Evolutionary conservation across 1,140 invertebrate genomes (phyloP).

Genomic region (Aphaenogaster ashmeadi): DNA sequence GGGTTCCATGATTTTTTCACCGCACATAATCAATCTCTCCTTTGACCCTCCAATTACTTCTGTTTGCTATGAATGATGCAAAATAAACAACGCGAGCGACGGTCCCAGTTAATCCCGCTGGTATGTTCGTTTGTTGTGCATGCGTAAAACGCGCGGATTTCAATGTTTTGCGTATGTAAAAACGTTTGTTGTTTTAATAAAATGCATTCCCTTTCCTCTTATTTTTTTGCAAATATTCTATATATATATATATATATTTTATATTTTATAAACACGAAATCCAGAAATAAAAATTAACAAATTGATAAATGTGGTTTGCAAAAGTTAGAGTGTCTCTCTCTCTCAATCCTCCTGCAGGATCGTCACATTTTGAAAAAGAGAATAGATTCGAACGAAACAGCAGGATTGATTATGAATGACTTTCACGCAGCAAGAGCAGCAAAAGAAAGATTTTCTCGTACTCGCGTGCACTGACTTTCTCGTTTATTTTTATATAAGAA

Average conservation of each 20-base stretch:
- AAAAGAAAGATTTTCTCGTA: background rate
- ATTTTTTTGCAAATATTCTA: background rate
- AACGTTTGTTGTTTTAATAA: constrained; percentile 5
- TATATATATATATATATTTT: background rate
- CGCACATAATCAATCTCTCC: constrained; percentile 41
- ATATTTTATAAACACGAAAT: background rate
- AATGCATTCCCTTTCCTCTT: background rate
- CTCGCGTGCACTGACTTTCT: background rate
- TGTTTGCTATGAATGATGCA: constrained; percentile 49
- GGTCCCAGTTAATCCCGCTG: constrained; percentile 4
- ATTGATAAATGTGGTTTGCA: background rate
- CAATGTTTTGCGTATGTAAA: background rate
- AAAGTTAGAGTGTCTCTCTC: background rate
- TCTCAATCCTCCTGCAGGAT: background rate
- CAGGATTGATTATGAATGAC: background rate
- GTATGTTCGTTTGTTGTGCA: background rate
- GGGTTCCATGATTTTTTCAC: constrained; percentile 50
- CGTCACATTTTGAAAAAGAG: background rate
- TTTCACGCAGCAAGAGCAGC: background rate
- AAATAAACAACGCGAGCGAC: constrained; percentile 17
- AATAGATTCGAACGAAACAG: background rate
- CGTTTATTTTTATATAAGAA: constrained; percentile 15
- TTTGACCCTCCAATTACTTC: constrained; percentile 39
- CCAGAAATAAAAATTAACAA: background rate
- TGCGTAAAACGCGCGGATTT: background rate